A percentile compares a stretch with the other conserved stretches of the same genome.
phyloP scores from a whole-genome alignment of 2,888 invertebrate genomes.

The Caenorhabditis afra region DNA sequence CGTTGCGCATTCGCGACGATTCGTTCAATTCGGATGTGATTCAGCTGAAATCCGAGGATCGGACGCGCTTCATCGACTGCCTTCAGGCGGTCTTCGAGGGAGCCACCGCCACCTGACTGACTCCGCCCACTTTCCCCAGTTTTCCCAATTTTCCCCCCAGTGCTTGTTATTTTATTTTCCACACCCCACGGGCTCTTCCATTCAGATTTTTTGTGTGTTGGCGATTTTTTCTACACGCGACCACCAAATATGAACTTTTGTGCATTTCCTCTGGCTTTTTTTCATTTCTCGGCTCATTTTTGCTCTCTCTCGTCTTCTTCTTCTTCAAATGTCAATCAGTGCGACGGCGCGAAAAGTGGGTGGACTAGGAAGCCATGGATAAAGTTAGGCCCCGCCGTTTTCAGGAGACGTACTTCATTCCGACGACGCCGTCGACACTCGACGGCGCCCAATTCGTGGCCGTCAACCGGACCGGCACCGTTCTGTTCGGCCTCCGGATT shows the following conservation, averaged over 20 bases:
- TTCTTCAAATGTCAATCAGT: slow-evolving; percentile 33
- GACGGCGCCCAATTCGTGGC: slow-evolving; percentile 43
- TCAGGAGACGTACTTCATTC: slow-evolving; percentile 44
- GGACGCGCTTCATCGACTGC: slow-evolving; percentile 66
- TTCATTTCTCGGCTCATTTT: neutral
- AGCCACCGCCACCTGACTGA: slow-evolving; percentile 20
- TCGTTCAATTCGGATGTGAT: slow-evolving; percentile 66
- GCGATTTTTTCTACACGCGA: too few relatives aligned
- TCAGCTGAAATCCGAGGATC: slow-evolving; percentile 62
- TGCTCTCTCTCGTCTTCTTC: neutral
- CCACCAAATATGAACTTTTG: too few relatives aligned
- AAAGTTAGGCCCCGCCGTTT: neutral
- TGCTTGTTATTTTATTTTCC: slow-evolving; percentile 1
- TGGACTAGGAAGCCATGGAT: too few relatives aligned
- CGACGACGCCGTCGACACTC: slow-evolving; percentile 19
- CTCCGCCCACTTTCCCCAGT: neutral
- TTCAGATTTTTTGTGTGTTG: too few relatives aligned
- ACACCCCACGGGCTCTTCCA: too few relatives aligned
- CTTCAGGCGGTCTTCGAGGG: slow-evolving; percentile 65
- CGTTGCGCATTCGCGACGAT: slow-evolving; percentile 54
- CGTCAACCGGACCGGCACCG: slow-evolving; percentile 14
- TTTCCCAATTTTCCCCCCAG: slow-evolving; percentile 2
- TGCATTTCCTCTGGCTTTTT: neutral
- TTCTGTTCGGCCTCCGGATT: slow-evolving; percentile 32
- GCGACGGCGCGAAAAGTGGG: neutral